phyloP scores from a whole-genome alignment of 2,113 vertebrate genomes.

The Antennarius striatus region DNA sequence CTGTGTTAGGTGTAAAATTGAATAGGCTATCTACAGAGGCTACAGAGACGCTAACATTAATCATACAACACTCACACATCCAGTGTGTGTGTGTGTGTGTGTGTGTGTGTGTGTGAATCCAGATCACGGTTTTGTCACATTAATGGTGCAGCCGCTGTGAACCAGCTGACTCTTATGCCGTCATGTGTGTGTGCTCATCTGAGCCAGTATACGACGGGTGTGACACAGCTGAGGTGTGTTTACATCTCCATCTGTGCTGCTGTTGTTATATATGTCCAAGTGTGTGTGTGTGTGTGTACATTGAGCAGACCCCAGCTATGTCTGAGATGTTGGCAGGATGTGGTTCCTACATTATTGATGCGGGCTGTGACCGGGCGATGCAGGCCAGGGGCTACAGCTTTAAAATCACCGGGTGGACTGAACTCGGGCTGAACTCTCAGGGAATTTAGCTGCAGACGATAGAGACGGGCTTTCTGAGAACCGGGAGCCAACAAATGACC shows the following conservation, averaged over 20 bases:
- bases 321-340: conserved; percentile 58
- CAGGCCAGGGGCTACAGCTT: conserved; percentile 53
- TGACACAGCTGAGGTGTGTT: conserved; percentile 18
- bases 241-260: not conserved
- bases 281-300: not conserved
- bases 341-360: conserved; percentile 71
- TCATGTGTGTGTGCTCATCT: conserved; percentile 17
- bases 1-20: too few species aligned
- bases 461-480: conserved; percentile 21
- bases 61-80: too few species aligned
- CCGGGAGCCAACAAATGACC: conserved; percentile 40
- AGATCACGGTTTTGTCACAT: too few species aligned
- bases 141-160: too few species aligned
- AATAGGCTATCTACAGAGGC: too few species aligned
- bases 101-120: not conserved
- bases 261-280: not conserved
- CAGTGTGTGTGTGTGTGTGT: too few species aligned
- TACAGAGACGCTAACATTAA: too few species aligned
- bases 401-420: conserved; percentile 52
- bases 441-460: conserved; percentile 31
- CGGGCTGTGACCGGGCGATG: conserved; percentile 43
- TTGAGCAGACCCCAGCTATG: conserved; percentile 35
- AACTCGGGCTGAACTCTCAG: conserved; percentile 61
- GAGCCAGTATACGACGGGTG: conserved; percentile 13
- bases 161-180: too few species aligned